phyloP scores from a whole-genome alignment of 2,797 vertebrate species.

The Spinus pinus region DNA sequence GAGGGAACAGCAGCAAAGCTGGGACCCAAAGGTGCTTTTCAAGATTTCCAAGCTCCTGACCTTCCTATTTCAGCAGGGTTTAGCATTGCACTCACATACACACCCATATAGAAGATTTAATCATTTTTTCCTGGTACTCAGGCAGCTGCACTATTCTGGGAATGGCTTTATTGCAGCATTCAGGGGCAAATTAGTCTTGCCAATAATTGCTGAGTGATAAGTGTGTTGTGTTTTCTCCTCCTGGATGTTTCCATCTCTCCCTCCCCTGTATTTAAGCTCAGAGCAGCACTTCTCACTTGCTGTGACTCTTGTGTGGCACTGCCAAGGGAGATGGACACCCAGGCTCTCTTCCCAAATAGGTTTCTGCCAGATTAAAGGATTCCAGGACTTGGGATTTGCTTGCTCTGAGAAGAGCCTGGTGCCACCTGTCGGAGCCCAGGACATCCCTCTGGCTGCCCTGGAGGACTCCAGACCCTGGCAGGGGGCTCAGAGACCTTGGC shows the following conservation, averaged over 20 bases:
- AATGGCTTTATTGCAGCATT: constrained; percentile 48
- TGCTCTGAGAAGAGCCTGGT: neutral
- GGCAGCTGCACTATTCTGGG: constrained; percentile 55
- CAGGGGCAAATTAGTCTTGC: constrained; percentile 62
- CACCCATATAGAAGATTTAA: neutral
- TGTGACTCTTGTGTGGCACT: neutral
- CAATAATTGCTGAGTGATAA: constrained; percentile 11
- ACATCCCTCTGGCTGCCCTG: too few species aligned
- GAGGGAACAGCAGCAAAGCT: neutral
- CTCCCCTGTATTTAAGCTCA: neutral
- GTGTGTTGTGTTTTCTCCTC: neutral
- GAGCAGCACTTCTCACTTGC: neutral
- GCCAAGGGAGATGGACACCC: neutral
- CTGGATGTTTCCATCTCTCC: neutral
- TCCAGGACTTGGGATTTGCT: neutral
- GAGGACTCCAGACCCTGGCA: rapidly evolving
- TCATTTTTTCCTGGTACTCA: constrained; percentile 57
- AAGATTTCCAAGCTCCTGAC: neutral
- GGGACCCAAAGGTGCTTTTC: neutral
- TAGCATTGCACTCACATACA: neutral
- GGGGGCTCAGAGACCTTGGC: too few species aligned
- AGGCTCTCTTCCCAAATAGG: rapidly evolving
- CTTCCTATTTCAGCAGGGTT: neutral
- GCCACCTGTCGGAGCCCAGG: neutral
- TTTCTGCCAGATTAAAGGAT: neutral